Base-by-base conservation (phyloP, 2,888 invertebrate species). In the Plebejus melissa region DNA sequence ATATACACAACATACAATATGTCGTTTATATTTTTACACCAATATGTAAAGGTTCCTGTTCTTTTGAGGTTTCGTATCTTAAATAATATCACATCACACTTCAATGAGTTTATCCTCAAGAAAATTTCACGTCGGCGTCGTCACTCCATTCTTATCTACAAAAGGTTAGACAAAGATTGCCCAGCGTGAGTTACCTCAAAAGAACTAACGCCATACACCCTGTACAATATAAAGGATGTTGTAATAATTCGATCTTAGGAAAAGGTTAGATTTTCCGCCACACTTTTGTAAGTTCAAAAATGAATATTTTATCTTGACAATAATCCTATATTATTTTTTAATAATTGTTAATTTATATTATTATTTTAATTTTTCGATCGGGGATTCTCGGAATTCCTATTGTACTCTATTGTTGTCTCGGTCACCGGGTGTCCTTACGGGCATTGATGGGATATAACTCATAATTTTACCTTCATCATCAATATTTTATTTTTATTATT, bases 241-340 rank as follows among this genome's bases (percentile, higher is more conserved):
- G 84, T 84, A 13, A 88, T 90, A 89, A 90, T 89, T 90, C 89
- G 90, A 90, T 90, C 87, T 85, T 79, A 83, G 84, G 84, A 87
- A 71, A 90, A 87, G 88, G 90, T 87, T 87, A 82, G 82, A 88
- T 88, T 89, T 88, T 87, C 85, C 85, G 83, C 84, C 11, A 82
- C 82, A 82, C 82, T 13, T 50, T 50, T 50, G 50, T 50, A 0
- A 50, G 0, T 50, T 13, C 11, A 13, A 50, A 50, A 50, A 50
- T 13, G 13, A 50, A 50, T 50, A 50, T 13, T 50, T 50, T 82
- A 83, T 83, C 86, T 22, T 22, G 22, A 22, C 22, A 22, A 22
- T 22, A 22, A 22, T 22, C 22, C 22, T 22, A 22, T 22, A 22
- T 22, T 22, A 22, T 22, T 22, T 22, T 22, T 22, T 22, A 22